Evolutionary conservation across 2,888 invertebrate genomes (phyloP), one percentile per base, ranked within the genome.

Genomic region (Amblyjoppa fuscipennis): DNA sequence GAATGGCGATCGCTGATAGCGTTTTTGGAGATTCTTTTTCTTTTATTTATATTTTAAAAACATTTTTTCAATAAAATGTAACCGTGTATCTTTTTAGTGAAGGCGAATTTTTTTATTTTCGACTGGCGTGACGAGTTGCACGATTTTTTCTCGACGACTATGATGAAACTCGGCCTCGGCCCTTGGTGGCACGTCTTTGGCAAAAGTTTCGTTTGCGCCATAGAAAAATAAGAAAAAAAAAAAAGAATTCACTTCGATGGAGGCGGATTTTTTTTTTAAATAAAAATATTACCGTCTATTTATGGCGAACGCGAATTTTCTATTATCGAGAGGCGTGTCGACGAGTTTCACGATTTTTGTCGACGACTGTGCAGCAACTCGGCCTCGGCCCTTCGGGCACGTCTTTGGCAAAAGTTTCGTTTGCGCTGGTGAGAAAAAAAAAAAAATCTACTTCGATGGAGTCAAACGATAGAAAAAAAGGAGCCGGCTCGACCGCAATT

Each of bases 401-500:
- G 61, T 28, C 61, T 25, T 61, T 81, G 75, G 69, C 81, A 75
- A 81, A 59, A 74, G 81, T 45, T 75, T 51, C 71, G 70, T 64
- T 16, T 6, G 34, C 38, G 25, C 64, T 38, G n/a, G 13, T 13
- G 41, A 51, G 28, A 68, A 34, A 66, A 41, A n/a, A 49, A 20
- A 20, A 41, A 45, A 45, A 73, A 51, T 64, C 59, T 70, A 34
- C 64, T 53, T 38, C 68, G 69, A 64, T 41, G 61, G 53, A 64
- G 64, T 71, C 66, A 66, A 79, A 77, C 73, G 59, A 64, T 49
- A 77, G 34, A 38, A 68, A 70, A 90, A 89, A 38, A 38, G 38
- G 38, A 90, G 87, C 79, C 89, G 84, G 89, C 88, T 89, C 87
- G 87, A 89, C 90, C 89, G 86, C 90, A 89, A 87, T 87, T 83